Evolutionary conservation across 1,140 invertebrate species (phyloP).

Genomic region (Eumaeus atala): DNA sequence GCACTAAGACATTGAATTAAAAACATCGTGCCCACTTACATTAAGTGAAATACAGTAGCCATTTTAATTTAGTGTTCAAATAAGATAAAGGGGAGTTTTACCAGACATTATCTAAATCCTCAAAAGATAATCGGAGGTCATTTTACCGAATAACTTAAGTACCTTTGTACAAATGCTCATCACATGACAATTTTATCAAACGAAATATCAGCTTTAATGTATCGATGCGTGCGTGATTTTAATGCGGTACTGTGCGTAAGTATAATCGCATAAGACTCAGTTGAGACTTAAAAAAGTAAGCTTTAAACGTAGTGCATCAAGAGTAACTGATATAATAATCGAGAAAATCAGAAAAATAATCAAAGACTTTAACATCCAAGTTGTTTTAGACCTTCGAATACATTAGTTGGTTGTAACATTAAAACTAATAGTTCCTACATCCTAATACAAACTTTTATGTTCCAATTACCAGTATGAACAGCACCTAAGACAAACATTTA

Average conservation of each 20-base stretch:
- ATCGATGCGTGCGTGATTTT: neutral
- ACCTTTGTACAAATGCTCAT: conserved; percentile 20
- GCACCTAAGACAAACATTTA: conserved; percentile 8
- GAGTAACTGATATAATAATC: too few relatives aligned
- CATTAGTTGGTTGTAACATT: too few relatives aligned
- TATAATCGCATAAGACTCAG: neutral
- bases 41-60: conserved; percentile 20
- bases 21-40: neutral
- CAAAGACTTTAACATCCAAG: too few relatives aligned
- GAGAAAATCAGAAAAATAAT: too few relatives aligned
- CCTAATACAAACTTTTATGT: too few relatives aligned
- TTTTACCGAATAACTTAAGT: conserved; percentile 26
- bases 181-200: conserved; percentile 9
- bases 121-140: conserved; percentile 24
- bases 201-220: conserved; percentile 5
- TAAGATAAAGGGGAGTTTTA: conserved; percentile 14
- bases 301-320: too few relatives aligned
- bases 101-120: conserved; percentile 29
- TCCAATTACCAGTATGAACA: neutral
- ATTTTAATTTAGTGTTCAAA: conserved; percentile 19
- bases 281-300: neutral
- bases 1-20: neutral
- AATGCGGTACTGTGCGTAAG: neutral
- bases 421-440: too few relatives aligned
- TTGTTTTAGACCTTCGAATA: too few relatives aligned